Percentiles rank a stretch among this genome's conserved stretches.
phyloP scores from a whole-genome alignment of 1,140 invertebrate species.

The Olivierus martensii region DNA sequence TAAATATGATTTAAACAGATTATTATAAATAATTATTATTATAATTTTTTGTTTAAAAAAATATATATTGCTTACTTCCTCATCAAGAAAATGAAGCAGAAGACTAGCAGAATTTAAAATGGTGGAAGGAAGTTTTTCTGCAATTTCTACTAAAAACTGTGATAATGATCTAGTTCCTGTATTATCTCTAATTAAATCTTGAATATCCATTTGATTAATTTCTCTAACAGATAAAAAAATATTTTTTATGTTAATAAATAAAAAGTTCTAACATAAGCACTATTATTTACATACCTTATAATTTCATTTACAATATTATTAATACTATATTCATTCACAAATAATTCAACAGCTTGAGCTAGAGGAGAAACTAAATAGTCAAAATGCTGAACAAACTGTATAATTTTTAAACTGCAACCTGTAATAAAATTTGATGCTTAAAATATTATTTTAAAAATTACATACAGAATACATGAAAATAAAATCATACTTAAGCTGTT shows the following conservation, averaged over 20 bases:
- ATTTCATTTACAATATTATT: conserved; percentile 1
- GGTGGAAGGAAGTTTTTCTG: background rate
- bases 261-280: no score
- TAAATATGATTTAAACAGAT: no score
- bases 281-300: background rate
- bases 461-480: no score
- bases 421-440: background rate
- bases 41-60: no score
- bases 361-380: conserved; percentile 1
- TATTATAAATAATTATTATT: no score
- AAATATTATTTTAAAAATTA: no score
- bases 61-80: background rate
- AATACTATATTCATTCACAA: background rate
- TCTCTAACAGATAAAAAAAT: conserved; percentile 2
- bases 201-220: conserved; percentile 1
- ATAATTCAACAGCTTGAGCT: conserved; percentile 1
- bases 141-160: conserved; percentile 1
- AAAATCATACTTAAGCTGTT: background rate
- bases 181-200: background rate
- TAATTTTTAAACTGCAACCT: conserved; percentile 4
- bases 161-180: background rate
- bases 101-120: conserved; percentile 2
- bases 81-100: background rate
- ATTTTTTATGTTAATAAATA: background rate
- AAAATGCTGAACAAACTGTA: conserved; percentile 3